phyloP scores from a whole-genome alignment of 2,113 vertebrate species.

The Capra hircus region DNA sequence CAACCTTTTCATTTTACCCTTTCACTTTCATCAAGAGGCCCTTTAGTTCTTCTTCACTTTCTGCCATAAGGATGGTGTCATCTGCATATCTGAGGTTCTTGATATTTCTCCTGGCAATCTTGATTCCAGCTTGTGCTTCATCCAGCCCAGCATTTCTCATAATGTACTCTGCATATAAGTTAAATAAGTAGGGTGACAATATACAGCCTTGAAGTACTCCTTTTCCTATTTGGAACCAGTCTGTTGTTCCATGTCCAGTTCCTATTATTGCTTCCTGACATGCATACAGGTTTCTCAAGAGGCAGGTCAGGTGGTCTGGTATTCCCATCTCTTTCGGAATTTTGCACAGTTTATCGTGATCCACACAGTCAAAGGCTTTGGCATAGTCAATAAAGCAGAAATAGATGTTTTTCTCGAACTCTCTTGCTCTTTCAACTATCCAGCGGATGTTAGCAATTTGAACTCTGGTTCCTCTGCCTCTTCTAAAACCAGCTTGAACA shows the following conservation, averaged over 20 bases:
- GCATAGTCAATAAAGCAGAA: too few relatives aligned
- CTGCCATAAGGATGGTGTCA: neutral
- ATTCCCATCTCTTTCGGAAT: too few relatives aligned
- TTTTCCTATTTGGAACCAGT: neutral
- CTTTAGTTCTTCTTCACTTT: neutral
- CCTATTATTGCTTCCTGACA: neutral
- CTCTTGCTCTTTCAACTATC: neutral
- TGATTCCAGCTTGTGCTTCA: neutral
- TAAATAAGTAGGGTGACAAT: too few relatives aligned
- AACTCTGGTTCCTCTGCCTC: neutral
- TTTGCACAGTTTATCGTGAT: too few relatives aligned
- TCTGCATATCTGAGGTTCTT: neutral
- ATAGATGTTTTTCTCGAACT: neutral
- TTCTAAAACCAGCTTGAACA: neutral
- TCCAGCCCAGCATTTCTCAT: too few relatives aligned
- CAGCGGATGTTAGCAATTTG: neutral
- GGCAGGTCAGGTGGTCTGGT: too few relatives aligned
- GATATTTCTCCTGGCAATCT: fast-evolving
- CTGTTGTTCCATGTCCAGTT: neutral
- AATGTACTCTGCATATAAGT: too few relatives aligned
- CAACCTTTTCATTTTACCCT: neutral
- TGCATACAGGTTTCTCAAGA: too few relatives aligned
- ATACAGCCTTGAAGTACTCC: neutral
- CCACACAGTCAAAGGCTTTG: too few relatives aligned
- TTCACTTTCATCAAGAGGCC: neutral